These are phyloP conservation scores for Bombycilla garrulus DNA, from an alignment of 2,113 vertebrate species.

Conservation along the genomic window DNA sequence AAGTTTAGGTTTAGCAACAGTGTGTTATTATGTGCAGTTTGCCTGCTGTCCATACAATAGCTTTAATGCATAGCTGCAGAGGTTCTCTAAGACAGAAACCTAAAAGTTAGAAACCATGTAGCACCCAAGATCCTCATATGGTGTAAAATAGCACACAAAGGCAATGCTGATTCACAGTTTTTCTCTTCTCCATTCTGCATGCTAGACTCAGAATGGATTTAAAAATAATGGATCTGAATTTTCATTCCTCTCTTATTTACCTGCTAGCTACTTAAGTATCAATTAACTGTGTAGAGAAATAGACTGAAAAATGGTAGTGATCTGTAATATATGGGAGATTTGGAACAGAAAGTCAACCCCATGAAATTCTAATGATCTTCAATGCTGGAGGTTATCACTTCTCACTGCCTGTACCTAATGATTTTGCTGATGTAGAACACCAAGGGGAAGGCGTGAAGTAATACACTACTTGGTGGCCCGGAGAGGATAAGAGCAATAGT, in stretches of 20 bases:
- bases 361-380: not conserved
- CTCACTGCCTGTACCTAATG: not conserved
- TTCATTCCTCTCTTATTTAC: not conserved
- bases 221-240: not conserved
- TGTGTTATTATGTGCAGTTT: constrained; percentile 5
- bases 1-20: not conserved
- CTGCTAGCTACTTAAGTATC: not conserved
- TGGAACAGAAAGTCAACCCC: not conserved
- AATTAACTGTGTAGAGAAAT: not conserved
- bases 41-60: constrained; percentile 20
- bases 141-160: not conserved
- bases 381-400: not conserved
- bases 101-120: not conserved
- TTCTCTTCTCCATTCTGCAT: not conserved
- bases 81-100: not conserved
- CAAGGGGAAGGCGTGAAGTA: not conserved
- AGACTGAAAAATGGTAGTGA: not conserved
- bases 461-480: not conserved
- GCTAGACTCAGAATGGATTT: not conserved
- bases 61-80: not conserved
- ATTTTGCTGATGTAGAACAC: not conserved
- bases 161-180: not conserved
- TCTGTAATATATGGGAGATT: not conserved
- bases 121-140: not conserved
- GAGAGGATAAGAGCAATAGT: not conserved